phyloP scores from a whole-genome alignment of 2,888 invertebrate species.

The Sphaerophoria taeniata region DNA sequence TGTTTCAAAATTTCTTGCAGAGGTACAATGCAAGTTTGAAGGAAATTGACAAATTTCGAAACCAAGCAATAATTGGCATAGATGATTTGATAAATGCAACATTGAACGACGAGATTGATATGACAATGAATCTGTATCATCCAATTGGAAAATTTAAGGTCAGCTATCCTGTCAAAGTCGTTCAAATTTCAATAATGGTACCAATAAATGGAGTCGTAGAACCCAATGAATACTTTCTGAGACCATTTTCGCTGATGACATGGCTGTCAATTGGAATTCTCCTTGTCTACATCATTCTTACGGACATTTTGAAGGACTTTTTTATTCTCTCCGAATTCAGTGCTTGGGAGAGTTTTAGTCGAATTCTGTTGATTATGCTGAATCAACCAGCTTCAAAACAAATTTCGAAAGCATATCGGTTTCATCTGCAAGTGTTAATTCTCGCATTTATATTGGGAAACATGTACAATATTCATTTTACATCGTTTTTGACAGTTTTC shows the following conservation, averaged over 20 bases:
- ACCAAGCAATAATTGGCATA: background rate
- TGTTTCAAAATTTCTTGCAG: background rate
- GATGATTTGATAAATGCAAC: constrained; percentile 1
- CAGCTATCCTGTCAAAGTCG: constrained; percentile 23
- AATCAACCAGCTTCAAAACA: background rate
- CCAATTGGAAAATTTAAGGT: constrained; percentile 1
- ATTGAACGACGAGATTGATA: background rate
- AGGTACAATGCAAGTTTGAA: constrained; percentile 9
- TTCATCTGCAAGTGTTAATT: constrained; percentile 35
- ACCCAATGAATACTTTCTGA: constrained; percentile 26
- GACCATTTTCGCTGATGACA: background rate
- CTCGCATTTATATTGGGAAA: constrained; percentile 42
- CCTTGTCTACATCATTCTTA: background rate
- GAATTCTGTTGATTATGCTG: constrained; percentile 5
- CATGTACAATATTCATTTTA: constrained; percentile 27
- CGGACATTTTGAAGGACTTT: constrained; percentile 19
- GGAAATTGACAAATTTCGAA: background rate
- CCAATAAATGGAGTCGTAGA: constrained; percentile 10
- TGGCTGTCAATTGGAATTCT: background rate
- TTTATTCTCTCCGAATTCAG: background rate
- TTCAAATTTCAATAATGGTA: constrained; percentile 5
- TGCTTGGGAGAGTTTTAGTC: constrained; percentile 22
- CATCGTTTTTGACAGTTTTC: constrained; percentile 40
- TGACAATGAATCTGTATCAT: constrained; percentile 22
- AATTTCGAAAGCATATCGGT: constrained; percentile 17